Evolutionary conservation across 2,888 invertebrate genomes (phyloP), one percentile per base, ranked within the genome.

Genomic region (Drosophila dives): DNA sequence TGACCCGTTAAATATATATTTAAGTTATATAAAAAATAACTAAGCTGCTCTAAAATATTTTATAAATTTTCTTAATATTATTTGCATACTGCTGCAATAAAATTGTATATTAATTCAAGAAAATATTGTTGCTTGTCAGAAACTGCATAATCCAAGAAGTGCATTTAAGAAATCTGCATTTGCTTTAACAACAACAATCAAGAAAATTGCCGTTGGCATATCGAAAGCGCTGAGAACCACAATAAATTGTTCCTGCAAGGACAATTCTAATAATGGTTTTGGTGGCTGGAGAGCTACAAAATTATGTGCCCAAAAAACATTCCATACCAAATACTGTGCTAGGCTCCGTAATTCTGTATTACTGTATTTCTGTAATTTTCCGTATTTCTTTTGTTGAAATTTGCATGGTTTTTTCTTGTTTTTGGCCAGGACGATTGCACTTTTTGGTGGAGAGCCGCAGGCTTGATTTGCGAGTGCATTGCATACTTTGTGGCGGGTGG

Each of bases 381-480:
- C 26, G 36, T 11, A 20, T 59, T 38, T 54, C 53, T 51, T 56
- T 15, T 42, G 23, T 42, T 26, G 48, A 42, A 15, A 20, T 36
- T n/a, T 51, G 38, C n/a, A 29, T 55, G 26, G 64, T 54, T 64
- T 60, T 70, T 55, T 53, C 51, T 29, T 34, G 26, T 55, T 68
- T 70, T 68, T 56, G 23, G 51, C 38, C 38, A 54, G 72, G 71
- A 49, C 72, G 45, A 86, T 80, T 90, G 90, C 90, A 90, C 75
- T 89, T 86, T 82, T 81, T 77, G 58, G 80, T 72, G 77, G 68
- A 67, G 69, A 78, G 89, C 91, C 92, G 86, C 82, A 89, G 88
- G 86, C 91, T 89, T 91, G 91, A 92, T 92, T 92, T 92, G 90
- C 87, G 91, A 90, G 89, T 91, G 91, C 91, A 91, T 89, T 89